A percentile compares a stretch with the other conserved stretches of the same genome.
These are phyloP conservation scores for Percopsis transmontana DNA, from an alignment of 2,113 vertebrate species.

Conservation along the genomic window DNA sequence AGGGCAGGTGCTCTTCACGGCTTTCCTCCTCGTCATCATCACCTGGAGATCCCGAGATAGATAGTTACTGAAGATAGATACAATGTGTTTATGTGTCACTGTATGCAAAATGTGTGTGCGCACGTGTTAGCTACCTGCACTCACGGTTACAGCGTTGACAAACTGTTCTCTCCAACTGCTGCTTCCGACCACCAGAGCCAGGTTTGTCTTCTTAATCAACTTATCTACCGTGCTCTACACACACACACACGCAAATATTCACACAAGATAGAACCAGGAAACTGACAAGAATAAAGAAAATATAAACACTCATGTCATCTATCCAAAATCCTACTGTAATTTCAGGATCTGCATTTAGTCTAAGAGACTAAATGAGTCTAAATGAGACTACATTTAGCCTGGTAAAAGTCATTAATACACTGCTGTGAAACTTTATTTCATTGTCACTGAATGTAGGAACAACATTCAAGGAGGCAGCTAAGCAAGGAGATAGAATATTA, in stretches of 20 bases:
- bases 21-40: conserved; percentile 85
- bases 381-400: too few relatives aligned
- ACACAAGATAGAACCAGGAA: conserved; percentile 30
- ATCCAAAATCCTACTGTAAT: conserved; percentile 32
- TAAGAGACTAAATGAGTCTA: too few relatives aligned
- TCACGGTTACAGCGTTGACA: conserved; percentile 83
- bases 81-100: conserved; percentile 15
- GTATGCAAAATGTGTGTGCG: background rate
- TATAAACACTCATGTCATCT: conserved; percentile 31
- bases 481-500: conserved; percentile 9
- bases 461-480: conserved; percentile 3
- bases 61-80: too few relatives aligned
- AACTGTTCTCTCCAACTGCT: conserved; percentile 88
- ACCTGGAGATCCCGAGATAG: conserved; percentile 53
- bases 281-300: conserved; percentile 36
- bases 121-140: conserved; percentile 73
- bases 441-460: conserved; percentile 23
- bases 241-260: conserved; percentile 43
- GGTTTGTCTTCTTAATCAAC: conserved; percentile 86
- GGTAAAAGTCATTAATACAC: conserved; percentile 32
- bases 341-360: conserved; percentile 30
- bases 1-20: conserved; percentile 83
- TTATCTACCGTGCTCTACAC: conserved; percentile 84
- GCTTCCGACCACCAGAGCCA: conserved; percentile 84
- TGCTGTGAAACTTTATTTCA: conserved; percentile 16